These are phyloP conservation scores for Spondyliosoma cantharus DNA, from an alignment of 2,797 vertebrate species.

Conservation along the genomic window DNA sequence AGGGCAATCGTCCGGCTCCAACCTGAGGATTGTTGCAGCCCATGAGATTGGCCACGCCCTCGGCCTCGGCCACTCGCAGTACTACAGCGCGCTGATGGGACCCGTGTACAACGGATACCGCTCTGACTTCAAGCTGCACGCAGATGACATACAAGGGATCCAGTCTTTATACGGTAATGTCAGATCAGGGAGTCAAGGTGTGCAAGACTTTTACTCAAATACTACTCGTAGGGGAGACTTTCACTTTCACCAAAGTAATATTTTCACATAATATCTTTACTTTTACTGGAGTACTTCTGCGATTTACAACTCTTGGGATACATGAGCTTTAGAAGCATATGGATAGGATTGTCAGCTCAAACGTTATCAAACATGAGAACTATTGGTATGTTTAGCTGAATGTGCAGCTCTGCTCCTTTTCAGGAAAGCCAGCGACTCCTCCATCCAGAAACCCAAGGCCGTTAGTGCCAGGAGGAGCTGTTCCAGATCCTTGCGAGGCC, in stretches of 20 bases:
- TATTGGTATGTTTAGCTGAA: neutral
- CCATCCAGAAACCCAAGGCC: slow-evolving; percentile 37
- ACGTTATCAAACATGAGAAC: too few species aligned
- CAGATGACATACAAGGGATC: slow-evolving; percentile 88
- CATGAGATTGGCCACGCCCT: slow-evolving; percentile 91
- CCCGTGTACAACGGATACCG: slow-evolving; percentile 87
- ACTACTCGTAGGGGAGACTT: too few species aligned
- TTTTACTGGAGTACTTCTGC: too few species aligned
- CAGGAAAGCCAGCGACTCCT: slow-evolving; percentile 73
- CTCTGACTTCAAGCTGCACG: slow-evolving; percentile 84
- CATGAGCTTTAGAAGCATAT: too few species aligned
- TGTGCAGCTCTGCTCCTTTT: slow-evolving; percentile 4
- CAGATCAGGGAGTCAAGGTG: neutral
- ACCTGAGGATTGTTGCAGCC: slow-evolving; percentile 89
- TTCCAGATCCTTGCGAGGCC: slow-evolving; percentile 84
- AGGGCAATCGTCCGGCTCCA: slow-evolving; percentile 80
- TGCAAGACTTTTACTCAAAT: too few species aligned
- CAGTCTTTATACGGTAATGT: slow-evolving; percentile 88
- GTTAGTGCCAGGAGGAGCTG: slow-evolving; percentile 26
- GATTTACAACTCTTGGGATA: too few species aligned
- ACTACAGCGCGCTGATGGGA: slow-evolving; percentile 86
- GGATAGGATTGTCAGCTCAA: too few species aligned
- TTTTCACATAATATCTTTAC: too few species aligned
- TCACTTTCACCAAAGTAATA: too few species aligned
- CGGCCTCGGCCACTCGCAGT: slow-evolving; percentile 88